Evolutionary conservation across 2,113 vertebrate genomes (phyloP).

Genomic region (Oenanthe melanoleuca): DNA sequence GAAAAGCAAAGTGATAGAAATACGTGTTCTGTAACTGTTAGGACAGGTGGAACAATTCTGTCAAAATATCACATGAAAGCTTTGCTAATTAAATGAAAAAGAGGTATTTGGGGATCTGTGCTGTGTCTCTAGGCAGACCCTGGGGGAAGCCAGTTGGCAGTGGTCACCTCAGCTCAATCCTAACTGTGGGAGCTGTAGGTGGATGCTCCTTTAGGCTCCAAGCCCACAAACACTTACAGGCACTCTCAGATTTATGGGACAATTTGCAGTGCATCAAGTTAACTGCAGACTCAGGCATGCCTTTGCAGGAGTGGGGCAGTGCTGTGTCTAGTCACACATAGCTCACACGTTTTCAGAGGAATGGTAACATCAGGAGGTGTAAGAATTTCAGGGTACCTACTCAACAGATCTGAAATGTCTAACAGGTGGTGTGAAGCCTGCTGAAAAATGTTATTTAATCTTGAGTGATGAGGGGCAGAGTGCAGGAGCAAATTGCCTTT

Average conservation of each 20-base stretch:
- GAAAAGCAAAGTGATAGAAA: slow-evolving; percentile 25
- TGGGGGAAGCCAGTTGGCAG: not conserved
- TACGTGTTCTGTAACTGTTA: not conserved
- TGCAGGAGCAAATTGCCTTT: not conserved
- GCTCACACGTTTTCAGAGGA: not conserved
- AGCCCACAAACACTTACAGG: not conserved
- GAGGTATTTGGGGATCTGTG: not conserved
- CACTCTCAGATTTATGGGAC: not conserved
- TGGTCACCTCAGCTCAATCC: not conserved
- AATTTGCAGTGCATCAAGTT: not conserved
- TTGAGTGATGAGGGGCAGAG: not conserved
- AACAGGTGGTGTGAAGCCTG: not conserved
- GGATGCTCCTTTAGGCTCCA: not conserved
- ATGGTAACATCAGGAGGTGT: not conserved
- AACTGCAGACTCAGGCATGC: not conserved
- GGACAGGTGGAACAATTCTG: slow-evolving; percentile 11
- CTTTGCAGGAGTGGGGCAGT: not conserved
- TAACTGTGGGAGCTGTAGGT: not conserved
- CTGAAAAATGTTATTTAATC: slow-evolving; percentile 10
- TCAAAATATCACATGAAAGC: slow-evolving; percentile 1
- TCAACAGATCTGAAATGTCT: not conserved
- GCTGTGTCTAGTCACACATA: not conserved
- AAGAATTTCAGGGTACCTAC: not conserved
- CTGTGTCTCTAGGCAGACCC: not conserved
- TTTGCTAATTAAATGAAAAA: not conserved